Conservation (phyloP, 2,888 invertebrate species). For the Protodeltote pygarga region DNA sequence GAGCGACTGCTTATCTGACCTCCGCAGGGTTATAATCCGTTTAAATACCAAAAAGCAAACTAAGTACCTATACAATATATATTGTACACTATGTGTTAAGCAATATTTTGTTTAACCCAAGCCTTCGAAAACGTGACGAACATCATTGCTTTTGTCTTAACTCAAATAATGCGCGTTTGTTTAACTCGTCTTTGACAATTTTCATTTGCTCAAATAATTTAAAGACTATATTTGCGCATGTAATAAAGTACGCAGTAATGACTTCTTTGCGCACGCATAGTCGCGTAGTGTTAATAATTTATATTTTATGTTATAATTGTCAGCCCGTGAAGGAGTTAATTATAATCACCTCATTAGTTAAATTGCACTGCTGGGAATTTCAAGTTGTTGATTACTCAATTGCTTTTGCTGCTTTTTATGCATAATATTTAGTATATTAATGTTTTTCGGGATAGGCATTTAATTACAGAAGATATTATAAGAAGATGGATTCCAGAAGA, state of each 20-base stretch:
- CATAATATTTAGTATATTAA: too few relatives aligned
- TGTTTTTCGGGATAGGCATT: too few relatives aligned
- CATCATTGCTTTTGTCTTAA: constrained; percentile 65
- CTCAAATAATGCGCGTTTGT: constrained; percentile 61
- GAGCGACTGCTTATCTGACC: too few relatives aligned
- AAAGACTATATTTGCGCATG: constrained; percentile 27
- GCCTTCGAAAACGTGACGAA: constrained; percentile 50
- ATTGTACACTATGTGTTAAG: constrained; percentile 45
- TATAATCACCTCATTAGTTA: neutral
- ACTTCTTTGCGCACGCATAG: constrained; percentile 29
- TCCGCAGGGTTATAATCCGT: constrained; percentile 21
- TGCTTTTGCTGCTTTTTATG: too few relatives aligned
- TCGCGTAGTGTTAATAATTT: constrained; percentile 6
- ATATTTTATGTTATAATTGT: neutral
- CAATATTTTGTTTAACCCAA: constrained; percentile 54
- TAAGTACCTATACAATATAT: constrained; percentile 19
- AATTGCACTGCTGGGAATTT: too few relatives aligned
- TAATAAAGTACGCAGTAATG: constrained; percentile 26
- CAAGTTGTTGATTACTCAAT: too few relatives aligned
- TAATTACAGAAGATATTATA: too few relatives aligned
- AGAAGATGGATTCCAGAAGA: too few relatives aligned
- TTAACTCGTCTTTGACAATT: constrained; percentile 65
- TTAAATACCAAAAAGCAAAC: constrained; percentile 17
- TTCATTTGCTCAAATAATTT: constrained; percentile 61
- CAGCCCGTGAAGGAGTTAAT: neutral